Evolutionary conservation across 2,888 invertebrate genomes (phyloP).

Genomic region (Sicus ferrugineus): DNA sequence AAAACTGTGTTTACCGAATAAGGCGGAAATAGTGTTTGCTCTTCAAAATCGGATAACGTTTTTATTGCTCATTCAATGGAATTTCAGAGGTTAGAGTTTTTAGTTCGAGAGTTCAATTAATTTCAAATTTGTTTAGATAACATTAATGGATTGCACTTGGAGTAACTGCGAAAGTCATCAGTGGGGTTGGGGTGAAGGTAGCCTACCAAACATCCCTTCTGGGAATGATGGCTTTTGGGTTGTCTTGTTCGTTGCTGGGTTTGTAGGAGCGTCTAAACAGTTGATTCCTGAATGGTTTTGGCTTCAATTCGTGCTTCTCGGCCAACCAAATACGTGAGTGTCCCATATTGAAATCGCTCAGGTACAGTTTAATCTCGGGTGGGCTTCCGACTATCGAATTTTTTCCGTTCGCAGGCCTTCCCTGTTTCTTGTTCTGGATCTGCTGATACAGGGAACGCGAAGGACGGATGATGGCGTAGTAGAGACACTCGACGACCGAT

Average conservation of each 20-base stretch:
- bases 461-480: conserved; percentile 22
- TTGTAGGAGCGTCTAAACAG: background rate
- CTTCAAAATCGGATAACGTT: background rate
- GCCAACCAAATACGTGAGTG: background rate
- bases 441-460: conserved; percentile 46
- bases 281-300: background rate
- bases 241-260: background rate
- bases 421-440: too few relatives aligned
- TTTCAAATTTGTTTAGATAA: background rate
- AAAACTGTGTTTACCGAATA: background rate
- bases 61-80: conserved; percentile 3
- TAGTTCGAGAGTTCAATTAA: background rate
- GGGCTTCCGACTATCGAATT: background rate
- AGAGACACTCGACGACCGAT: conserved; percentile 23
- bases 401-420: background rate
- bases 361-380: background rate
- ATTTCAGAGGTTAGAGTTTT: background rate
- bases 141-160: too few relatives aligned
- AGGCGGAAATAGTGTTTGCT: background rate
- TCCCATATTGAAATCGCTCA: background rate
- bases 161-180: too few relatives aligned
- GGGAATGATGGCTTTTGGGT: background rate
- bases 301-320: background rate
- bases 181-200: too few relatives aligned
- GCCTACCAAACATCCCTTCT: background rate